phyloP scores from a whole-genome alignment of 2,113 vertebrate genomes.

The Cichladusa arquata region DNA sequence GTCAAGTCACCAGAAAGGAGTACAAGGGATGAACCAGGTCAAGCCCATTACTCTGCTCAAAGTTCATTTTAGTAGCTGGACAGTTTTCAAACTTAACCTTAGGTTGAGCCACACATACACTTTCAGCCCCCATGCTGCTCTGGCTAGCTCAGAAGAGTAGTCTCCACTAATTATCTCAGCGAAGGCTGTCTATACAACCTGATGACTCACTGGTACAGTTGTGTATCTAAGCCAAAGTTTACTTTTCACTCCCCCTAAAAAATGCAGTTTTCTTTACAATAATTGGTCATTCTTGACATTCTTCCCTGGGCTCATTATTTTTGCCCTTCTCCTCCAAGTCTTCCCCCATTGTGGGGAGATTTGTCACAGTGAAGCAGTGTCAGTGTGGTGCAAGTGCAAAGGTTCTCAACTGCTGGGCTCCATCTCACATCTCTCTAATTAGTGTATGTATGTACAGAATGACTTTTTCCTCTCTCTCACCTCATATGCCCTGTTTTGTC shows the following conservation, averaged over 20 bases:
- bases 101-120: not conserved
- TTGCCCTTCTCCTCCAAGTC: not conserved
- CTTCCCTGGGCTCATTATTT: not conserved
- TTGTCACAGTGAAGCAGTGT: not conserved
- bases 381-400: not conserved
- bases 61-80: not conserved
- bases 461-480: not conserved
- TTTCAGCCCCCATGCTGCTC: not conserved
- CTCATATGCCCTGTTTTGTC: not conserved
- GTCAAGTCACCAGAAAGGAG: not conserved
- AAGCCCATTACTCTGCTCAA: not conserved
- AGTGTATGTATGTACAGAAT: not conserved
- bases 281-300: not conserved
- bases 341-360: not conserved
- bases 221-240: not conserved
- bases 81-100: not conserved
- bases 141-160: not conserved
- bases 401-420: not conserved
- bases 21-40: not conserved
- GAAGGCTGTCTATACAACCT: not conserved
- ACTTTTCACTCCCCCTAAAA: not conserved
- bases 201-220: not conserved
- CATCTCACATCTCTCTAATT: not conserved
- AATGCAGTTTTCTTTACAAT: not conserved
- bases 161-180: not conserved